Conservation (phyloP, 2,113 vertebrate species). For the Capreolus pygargus region DNA sequence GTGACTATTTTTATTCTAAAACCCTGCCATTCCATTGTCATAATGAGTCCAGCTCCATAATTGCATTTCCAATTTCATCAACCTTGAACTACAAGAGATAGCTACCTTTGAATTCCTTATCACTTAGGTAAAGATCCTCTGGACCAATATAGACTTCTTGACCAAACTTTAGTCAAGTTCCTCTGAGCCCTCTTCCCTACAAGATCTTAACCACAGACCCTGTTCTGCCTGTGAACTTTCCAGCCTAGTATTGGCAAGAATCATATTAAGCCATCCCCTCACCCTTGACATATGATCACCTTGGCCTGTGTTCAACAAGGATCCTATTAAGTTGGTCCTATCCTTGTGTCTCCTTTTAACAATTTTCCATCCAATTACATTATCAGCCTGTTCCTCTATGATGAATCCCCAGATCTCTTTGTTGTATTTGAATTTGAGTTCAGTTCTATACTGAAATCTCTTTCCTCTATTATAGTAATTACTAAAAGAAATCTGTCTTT, state of each 20-base stretch:
- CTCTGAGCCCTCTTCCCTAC: not conserved
- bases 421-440: not conserved
- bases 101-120: not conserved
- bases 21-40: not conserved
- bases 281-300: not conserved
- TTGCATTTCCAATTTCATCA: not conserved
- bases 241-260: not conserved
- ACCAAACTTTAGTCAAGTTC: not conserved
- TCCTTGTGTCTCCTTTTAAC: not conserved
- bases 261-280: not conserved
- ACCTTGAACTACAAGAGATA: not conserved
- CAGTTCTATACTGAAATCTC: not conserved
- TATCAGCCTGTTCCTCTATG: not conserved
- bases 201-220: not conserved
- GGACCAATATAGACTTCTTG: not conserved
- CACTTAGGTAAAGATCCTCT: not conserved
- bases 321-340: not conserved
- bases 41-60: not conserved
- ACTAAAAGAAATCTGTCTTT: not conserved
- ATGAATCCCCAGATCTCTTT: not conserved
- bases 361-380: not conserved
- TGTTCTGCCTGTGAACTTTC: not conserved
- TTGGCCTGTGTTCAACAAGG: not conserved
- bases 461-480: not conserved
- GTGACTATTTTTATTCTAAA: not conserved